phyloP scores from a whole-genome alignment of 1,140 invertebrate genomes.

The Campoletis sonorensis region DNA sequence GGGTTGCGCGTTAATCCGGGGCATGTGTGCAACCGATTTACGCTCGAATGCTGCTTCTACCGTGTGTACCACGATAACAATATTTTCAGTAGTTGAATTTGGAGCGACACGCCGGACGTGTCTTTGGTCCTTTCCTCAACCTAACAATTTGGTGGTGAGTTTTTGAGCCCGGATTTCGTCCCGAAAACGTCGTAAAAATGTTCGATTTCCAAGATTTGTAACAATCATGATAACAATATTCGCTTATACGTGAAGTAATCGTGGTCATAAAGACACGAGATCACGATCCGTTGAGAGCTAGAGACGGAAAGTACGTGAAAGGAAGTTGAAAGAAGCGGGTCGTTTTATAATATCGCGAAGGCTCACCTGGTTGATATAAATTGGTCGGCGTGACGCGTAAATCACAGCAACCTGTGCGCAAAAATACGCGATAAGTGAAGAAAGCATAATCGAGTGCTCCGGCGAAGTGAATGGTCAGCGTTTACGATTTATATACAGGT shows the following conservation, averaged over 20 bases:
- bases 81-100: too few species aligned
- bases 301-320: not conserved
- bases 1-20: too few species aligned
- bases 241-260: too few species aligned
- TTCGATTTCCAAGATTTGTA: too few species aligned
- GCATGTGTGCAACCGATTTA: not conserved
- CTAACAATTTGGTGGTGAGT: too few species aligned
- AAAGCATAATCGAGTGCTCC: constrained; percentile 15
- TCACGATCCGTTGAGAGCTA: not conserved
- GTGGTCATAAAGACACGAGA: not conserved
- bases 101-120: too few species aligned
- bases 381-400: constrained; percentile 19
- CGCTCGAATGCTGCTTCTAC: too few species aligned
- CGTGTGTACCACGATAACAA: too few species aligned
- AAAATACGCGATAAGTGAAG: constrained; percentile 19
- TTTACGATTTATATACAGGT: not conserved
- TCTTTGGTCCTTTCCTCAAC: too few species aligned
- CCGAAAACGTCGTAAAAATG: too few species aligned
- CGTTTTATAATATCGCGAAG: constrained; percentile 1
- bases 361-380: constrained; percentile 29
- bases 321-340: not conserved
- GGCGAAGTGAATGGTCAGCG: constrained; percentile 14
- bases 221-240: too few species aligned
- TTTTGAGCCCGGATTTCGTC: too few species aligned
- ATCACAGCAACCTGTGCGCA: not conserved